Conservation (phyloP, 2,888 invertebrate genomes). For the Spatulosminthurus flaviceps region DNA sequence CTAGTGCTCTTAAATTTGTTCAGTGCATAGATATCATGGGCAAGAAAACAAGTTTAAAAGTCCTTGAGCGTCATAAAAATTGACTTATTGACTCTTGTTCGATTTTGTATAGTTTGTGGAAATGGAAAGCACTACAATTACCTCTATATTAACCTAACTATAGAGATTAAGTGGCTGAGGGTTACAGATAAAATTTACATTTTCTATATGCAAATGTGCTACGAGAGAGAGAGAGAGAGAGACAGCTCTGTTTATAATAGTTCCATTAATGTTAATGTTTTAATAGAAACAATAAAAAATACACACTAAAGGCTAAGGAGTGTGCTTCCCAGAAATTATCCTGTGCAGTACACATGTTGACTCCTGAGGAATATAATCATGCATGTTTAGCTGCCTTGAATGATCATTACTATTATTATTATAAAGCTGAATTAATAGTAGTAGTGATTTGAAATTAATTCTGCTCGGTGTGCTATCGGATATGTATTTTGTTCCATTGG, state of each 20-base stretch:
- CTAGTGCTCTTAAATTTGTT: slow-evolving; percentile 32
- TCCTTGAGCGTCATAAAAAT: slow-evolving; percentile 37
- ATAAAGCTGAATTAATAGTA: neutral
- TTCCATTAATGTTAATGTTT: neutral
- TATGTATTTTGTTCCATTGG: neutral
- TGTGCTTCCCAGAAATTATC: neutral
- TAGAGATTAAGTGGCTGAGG: neutral
- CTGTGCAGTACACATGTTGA: neutral
- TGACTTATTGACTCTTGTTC: slow-evolving; percentile 23
- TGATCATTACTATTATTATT: neutral
- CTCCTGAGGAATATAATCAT: neutral
- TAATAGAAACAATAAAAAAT: slow-evolving; percentile 13
- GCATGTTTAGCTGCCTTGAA: slow-evolving; percentile 3
- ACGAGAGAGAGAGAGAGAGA: neutral
- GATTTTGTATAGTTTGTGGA: slow-evolving; percentile 36
- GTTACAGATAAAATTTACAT: slow-evolving; percentile 18
- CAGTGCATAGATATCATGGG: neutral
- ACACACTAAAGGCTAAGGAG: neutral
- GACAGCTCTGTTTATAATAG: slow-evolving; percentile 9
- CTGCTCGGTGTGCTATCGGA: neutral
- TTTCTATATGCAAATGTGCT: slow-evolving; percentile 4
- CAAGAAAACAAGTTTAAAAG: slow-evolving; percentile 41
- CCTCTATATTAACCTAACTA: neutral
- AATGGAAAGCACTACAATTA: slow-evolving; percentile 35
- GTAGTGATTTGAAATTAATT: neutral